Evolutionary conservation across 2,888 invertebrate genomes (phyloP).

Genomic region (Cryptops parisi): DNA sequence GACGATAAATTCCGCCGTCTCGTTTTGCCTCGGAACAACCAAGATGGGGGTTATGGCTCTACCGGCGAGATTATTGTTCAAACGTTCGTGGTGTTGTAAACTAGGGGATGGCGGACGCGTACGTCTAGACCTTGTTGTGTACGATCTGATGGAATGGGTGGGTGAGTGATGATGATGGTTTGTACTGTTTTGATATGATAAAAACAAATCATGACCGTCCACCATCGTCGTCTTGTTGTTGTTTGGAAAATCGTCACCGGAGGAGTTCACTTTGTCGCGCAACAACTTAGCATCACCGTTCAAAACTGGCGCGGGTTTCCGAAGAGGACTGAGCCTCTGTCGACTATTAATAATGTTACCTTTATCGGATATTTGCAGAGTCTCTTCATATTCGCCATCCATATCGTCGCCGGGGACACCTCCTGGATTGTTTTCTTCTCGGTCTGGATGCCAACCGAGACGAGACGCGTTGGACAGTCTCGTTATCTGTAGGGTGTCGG

Average conservation of each 20-base stretch:
- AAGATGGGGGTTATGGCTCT: constrained; percentile 3
- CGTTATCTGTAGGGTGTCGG: not conserved
- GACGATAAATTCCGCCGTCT: not conserved
- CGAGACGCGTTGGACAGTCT: not conserved
- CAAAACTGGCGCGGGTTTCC: too few relatives aligned
- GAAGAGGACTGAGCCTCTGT: not conserved
- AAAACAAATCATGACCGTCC: not conserved
- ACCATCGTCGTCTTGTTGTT: too few relatives aligned
- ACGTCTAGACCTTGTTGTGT: not conserved
- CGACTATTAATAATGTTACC: not conserved
- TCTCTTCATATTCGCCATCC: not conserved
- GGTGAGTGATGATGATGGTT: too few relatives aligned
- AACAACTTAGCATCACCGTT: not conserved
- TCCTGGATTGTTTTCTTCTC: not conserved
- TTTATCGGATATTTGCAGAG: not conserved
- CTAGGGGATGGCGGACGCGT: constrained; percentile 6
- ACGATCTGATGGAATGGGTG: not conserved
- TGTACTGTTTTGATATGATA: too few relatives aligned
- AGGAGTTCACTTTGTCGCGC: not conserved
- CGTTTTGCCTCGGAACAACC: constrained; percentile 6
- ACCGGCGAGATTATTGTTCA: not conserved
- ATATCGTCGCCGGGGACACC: not conserved
- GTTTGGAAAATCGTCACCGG: not conserved
- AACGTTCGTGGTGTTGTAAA: not conserved
- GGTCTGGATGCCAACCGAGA: not conserved